These are phyloP conservation scores for Cyprinodon tularosa DNA, from an alignment of 2,113 vertebrate genomes.

Conservation along the genomic window DNA sequence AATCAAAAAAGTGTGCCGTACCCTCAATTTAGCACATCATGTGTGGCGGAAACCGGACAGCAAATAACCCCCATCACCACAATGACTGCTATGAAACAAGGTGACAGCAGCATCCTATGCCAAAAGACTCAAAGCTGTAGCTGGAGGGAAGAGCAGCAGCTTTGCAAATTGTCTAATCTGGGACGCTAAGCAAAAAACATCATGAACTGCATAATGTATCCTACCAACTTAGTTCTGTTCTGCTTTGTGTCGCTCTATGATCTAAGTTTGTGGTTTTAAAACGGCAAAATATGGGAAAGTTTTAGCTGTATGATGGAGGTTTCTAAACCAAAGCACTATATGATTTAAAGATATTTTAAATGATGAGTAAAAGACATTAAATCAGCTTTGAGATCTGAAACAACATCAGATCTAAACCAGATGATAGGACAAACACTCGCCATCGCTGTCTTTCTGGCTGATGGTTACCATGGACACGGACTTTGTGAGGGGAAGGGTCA, in stretches of 20 bases:
- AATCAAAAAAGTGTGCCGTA: too few relatives aligned
- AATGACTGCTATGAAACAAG: background rate
- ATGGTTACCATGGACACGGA: conserved; percentile 94
- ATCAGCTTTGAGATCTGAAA: background rate
- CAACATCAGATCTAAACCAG: background rate
- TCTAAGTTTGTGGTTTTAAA: background rate
- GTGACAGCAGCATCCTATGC: background rate
- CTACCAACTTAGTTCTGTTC: background rate
- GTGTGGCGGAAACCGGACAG: too few relatives aligned
- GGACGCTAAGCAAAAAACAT: background rate
- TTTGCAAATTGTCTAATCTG: too few relatives aligned
- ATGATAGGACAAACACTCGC: conserved; percentile 66
- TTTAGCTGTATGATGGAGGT: background rate
- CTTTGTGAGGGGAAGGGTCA: conserved; percentile 89
- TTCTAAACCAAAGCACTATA: background rate
- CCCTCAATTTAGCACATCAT: too few relatives aligned
- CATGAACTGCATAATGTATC: background rate
- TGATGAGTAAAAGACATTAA: background rate
- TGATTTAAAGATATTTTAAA: background rate
- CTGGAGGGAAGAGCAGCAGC: too few relatives aligned
- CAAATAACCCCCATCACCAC: background rate
- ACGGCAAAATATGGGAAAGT: background rate
- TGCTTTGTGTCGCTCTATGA: background rate
- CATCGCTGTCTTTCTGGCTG: conserved; percentile 87
- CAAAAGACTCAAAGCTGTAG: too few relatives aligned